Conservation (phyloP, 2,888 invertebrate genomes). For the Clistopyga incitator region DNA sequence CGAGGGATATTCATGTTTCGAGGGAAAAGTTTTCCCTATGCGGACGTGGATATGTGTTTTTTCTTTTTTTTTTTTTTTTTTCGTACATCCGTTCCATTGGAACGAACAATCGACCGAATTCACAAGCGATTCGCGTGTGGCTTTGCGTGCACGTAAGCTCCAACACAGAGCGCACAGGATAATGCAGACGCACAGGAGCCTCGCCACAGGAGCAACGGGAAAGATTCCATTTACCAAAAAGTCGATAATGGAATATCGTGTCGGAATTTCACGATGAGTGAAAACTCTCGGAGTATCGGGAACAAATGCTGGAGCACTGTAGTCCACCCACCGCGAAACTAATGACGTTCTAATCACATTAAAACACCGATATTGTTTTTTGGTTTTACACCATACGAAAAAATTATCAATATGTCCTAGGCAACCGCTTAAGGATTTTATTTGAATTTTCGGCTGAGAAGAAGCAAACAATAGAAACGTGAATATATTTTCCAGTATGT, state of each 20-base stretch:
- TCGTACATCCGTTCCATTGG: neutral
- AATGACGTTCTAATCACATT: neutral
- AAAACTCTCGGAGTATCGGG: constrained; percentile 12
- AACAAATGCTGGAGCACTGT: neutral
- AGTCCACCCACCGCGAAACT: neutral
- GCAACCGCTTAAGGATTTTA: too few relatives aligned
- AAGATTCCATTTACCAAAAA: constrained; percentile 47
- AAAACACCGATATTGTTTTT: neutral
- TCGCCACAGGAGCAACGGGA: constrained; percentile 13
- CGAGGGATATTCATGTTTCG: neutral
- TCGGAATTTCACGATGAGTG: constrained; percentile 27
- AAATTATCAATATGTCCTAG: too few relatives aligned
- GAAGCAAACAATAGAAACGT: too few relatives aligned
- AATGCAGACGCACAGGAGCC: constrained; percentile 16
- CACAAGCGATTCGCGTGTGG: neutral
- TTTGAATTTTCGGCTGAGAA: too few relatives aligned
- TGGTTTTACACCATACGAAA: too few relatives aligned
- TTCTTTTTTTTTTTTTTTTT: constrained; percentile 34
- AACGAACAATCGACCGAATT: neutral
- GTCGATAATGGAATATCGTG: constrained; percentile 55
- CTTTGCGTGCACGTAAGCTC: neutral
- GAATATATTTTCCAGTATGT: too few relatives aligned
- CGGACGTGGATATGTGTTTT: neutral
- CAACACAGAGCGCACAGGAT: neutral
- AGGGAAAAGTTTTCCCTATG: constrained; percentile 2